Base-by-base conservation (phyloP, 2,888 invertebrate genomes). In the Pollenia amentaria region DNA sequence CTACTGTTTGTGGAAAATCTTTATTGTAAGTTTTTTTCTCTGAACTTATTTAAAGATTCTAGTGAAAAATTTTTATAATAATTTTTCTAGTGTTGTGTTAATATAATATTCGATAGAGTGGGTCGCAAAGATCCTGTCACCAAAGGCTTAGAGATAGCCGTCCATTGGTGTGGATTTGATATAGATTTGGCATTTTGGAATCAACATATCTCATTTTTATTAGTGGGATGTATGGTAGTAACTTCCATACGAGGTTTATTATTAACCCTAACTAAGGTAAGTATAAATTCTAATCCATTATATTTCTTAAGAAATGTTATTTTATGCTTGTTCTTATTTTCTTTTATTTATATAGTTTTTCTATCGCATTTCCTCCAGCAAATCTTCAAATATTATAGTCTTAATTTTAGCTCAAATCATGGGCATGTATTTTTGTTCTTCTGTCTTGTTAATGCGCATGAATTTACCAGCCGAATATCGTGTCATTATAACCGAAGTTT, bases 351-450 rank as follows among this genome's bases (percentile, higher is more conserved):
- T 69, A 3, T 95, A 99, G 98, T 99, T 99, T 93, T 99, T 99
- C 95, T 99, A 99, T 94, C 98, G 99, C 90, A 99, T 99, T 91
- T 99, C 99, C 0, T 99, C 99, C 89, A 98, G 98, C 89, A 99
- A 99, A 93, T 99, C 99, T 4, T 99, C 99, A 11, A 99, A 99
- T 93, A 97, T 99, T 79, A 99, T 99, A 89, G 99, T 99, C 3
- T 94, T 99, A 72, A 96, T 98, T 88, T 94, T 99, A 60, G 99
- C 99, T 1, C 99, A 99, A 94, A 97, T 99, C 90, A 99, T 99
- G 99, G 99, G 99, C 53, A 99, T 99, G 99, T 99, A 99, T 92
- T 99, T 99, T 94, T 98, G 99, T 76, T 99, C 99, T 0, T 99
- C 98, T 0, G 99, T 99, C 0, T 95, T 99, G 0, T 94, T 99